Percentiles rank a stretch among this genome's conserved stretches.
These are phyloP conservation scores for Ischnura elegans DNA, from an alignment of 2,888 invertebrate species.

Conservation along the genomic window DNA sequence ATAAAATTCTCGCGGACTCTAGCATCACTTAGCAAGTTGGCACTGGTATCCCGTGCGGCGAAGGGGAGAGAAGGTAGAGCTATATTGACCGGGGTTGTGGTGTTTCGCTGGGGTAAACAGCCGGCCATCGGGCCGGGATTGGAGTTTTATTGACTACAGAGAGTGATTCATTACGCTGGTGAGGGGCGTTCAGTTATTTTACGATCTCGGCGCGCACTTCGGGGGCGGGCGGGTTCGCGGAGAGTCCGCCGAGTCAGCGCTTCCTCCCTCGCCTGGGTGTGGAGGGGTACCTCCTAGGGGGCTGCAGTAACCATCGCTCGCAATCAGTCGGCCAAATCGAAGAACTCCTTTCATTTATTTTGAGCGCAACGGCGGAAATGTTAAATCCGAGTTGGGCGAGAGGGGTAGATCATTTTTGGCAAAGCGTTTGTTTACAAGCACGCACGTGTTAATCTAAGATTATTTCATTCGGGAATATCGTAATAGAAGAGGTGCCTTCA, in stretches of 20 bases:
- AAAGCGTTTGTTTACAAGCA: too few relatives aligned
- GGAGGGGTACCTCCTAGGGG: background rate
- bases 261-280: background rate
- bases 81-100: slow-evolving; percentile 9
- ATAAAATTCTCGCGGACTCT: too few relatives aligned
- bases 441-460: too few relatives aligned
- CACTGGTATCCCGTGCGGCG: too few relatives aligned
- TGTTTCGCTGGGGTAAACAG: background rate
- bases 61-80: too few relatives aligned
- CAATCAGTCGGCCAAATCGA: background rate
- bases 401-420: too few relatives aligned
- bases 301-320: background rate
- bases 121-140: background rate
- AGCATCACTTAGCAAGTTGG: too few relatives aligned
- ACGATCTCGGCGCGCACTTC: background rate
- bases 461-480: too few relatives aligned
- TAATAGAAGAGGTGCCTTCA: too few relatives aligned
- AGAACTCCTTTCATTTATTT: background rate
- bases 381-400: too few relatives aligned
- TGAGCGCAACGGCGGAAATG: too few relatives aligned
- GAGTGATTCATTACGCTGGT: background rate
- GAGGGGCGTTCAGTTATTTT: background rate
- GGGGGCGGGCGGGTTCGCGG: background rate
- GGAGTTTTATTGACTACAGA: background rate
- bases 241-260: background rate